phyloP scores from a whole-genome alignment of 2,113 vertebrate genomes.

The Mohoua ochrocephala region DNA sequence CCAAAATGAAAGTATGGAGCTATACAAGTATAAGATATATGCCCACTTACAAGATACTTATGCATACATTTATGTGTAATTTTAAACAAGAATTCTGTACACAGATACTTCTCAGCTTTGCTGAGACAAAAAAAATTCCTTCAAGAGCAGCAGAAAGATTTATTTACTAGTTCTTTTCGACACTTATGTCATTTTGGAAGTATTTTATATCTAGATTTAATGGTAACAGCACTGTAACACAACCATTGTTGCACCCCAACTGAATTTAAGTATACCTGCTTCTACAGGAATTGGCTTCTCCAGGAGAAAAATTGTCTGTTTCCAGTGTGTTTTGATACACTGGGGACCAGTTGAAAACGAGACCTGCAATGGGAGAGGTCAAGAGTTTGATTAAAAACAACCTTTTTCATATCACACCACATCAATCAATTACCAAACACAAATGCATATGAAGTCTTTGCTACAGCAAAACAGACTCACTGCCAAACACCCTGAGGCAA shows the following conservation, averaged over 20 bases:
- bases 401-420: slow-evolving; percentile 66
- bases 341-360: slow-evolving; percentile 89
- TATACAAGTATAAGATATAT: background rate
- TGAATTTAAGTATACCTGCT: slow-evolving; percentile 74
- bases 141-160: background rate
- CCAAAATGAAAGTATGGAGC: background rate
- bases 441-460: slow-evolving; percentile 29
- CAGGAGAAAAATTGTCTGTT: slow-evolving; percentile 89
- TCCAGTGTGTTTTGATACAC: slow-evolving; percentile 90
- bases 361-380: slow-evolving; percentile 78
- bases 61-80: background rate
- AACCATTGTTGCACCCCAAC: background rate
- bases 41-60: background rate
- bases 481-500: slow-evolving; percentile 65
- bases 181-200: rapidly evolving
- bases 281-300: slow-evolving; percentile 84
- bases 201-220: background rate
- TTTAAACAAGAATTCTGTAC: background rate
- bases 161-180: background rate
- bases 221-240: background rate
- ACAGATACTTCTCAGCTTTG: background rate
- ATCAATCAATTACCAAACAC: slow-evolving; percentile 66
- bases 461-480: slow-evolving; percentile 68
- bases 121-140: background rate
- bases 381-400: slow-evolving; percentile 70